Percentiles rank a stretch among this genome's conserved stretches.
These are phyloP conservation scores for Dromius quadrimaculatus DNA, from an alignment of 2,888 invertebrate species.

Conservation along the genomic window DNA sequence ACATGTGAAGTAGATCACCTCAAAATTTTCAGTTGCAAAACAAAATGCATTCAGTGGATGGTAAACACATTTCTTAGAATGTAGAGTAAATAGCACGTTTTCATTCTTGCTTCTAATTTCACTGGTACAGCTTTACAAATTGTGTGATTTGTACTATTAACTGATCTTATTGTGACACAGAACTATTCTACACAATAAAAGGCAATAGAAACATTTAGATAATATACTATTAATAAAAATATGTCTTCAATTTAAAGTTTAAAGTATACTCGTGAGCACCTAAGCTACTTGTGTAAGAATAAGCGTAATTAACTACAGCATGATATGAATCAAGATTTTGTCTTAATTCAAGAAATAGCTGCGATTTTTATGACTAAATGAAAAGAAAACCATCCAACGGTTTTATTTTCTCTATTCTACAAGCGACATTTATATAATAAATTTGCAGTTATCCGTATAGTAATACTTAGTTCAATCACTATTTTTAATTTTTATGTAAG, in stretches of 20 bases:
- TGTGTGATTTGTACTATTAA: conserved; percentile 36
- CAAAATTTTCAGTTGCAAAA: too few relatives aligned
- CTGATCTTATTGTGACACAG: conserved; percentile 21
- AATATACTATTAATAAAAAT: conserved; percentile 49
- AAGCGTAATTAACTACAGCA: conserved; percentile 48
- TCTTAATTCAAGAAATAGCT: conserved; percentile 26
- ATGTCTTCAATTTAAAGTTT: conserved; percentile 15
- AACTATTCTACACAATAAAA: conserved; percentile 42
- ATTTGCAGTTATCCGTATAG: conserved; percentile 20
- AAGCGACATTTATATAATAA: conserved; percentile 47
- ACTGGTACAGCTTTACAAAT: conserved; percentile 1
- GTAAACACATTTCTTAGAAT: too few relatives aligned
- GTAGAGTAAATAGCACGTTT: too few relatives aligned
- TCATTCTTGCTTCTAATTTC: too few relatives aligned
- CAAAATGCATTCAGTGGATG: too few relatives aligned
- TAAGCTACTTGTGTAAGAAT: conserved; percentile 44
- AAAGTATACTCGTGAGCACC: conserved; percentile 48
- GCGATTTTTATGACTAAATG: conserved; percentile 35
- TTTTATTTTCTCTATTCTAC: conserved; percentile 10
- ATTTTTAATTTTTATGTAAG: conserved; percentile 35
- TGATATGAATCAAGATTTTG: conserved; percentile 6
- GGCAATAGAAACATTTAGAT: conserved; percentile 48
- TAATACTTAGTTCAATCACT: conserved; percentile 45
- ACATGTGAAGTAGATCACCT: too few relatives aligned
- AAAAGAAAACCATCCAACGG: background rate